Evolutionary conservation across 2,113 vertebrate genomes (phyloP), one percentile per base, ranked within the genome.

Genomic region (Alces alces): DNA sequence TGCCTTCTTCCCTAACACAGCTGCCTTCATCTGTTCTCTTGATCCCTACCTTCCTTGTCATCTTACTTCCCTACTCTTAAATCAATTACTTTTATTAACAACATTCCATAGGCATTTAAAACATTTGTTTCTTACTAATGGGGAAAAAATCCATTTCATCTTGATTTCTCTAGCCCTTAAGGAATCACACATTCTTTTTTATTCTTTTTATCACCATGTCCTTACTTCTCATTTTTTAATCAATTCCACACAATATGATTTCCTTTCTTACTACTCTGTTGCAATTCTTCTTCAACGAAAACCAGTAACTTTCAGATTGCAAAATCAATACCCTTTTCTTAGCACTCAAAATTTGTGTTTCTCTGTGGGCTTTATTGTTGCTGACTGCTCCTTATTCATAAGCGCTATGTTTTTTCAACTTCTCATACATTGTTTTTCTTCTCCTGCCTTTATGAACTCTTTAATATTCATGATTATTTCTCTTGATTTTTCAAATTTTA

Each of bases 301-400:
- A 58, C 5, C 17, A 70, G 27, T 11, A 66, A 91, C 45, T 97
- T 98, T 80, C 43, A 91, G 94, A 95, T 82, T 83, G 36, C 25
- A 93, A 97, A 89, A 93, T 95, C 73, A 86, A 36, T 96, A 89
- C 10, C n/a, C 7, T 85, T 97, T 93, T 33, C 45, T 88, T 60
- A 91, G 19, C 28, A 86, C 21, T 82, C 70, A 83, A 78, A 93
- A 45, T 57, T 33, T 64, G 45, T 73, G 76, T 52, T 97, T 94
- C 25, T 91, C n/a, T 66, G 0, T 93, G 84, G 58, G 1, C 16
- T 86, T 95, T 94, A 92, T 57, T 30, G 14, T 55, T 96, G 25
- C 25, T 60, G 15, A 85, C 33, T 91, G n/a, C 17, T 50, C 4
- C 57, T 89, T 60, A 64, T 89, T 95, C 86, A 58, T 60, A 94